Evolutionary conservation across 2,888 invertebrate species (phyloP).

Genomic region (Amaurobius ferox): DNA sequence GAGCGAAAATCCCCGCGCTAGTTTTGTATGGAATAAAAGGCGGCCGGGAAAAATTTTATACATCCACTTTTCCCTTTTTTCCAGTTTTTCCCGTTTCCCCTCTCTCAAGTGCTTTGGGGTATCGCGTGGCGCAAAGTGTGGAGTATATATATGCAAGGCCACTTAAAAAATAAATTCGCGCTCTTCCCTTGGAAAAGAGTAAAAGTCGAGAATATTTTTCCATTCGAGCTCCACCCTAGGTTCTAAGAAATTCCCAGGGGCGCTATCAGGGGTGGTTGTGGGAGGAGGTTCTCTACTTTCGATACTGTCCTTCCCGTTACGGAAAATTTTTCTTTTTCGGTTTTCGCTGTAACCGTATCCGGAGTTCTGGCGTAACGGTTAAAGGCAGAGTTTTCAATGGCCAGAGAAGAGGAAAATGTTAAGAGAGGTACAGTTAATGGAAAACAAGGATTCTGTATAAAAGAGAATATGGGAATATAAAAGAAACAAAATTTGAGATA

Average conservation of each 20-base stretch:
- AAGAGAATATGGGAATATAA: too few species aligned
- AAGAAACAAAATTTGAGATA: too few species aligned
- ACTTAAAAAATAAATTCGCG: slow-evolving; percentile 50
- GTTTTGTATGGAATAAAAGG: neutral
- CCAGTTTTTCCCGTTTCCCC: neutral
- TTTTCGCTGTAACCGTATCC: neutral
- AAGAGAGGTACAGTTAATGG: neutral
- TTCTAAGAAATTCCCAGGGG: slow-evolving; percentile 21
- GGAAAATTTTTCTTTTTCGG: neutral
- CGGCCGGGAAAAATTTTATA: slow-evolving; percentile 31
- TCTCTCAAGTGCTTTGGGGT: slow-evolving; percentile 25
- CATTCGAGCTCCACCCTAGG: neutral
- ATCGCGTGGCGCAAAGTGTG: slow-evolving; percentile 33
- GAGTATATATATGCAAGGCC: slow-evolving; percentile 6
- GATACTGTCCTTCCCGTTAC: neutral
- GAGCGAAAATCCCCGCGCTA: slow-evolving; percentile 1
- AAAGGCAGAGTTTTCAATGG: neutral
- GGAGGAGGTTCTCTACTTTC: neutral
- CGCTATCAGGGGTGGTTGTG: slow-evolving; percentile 21
- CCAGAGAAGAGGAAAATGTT: neutral
- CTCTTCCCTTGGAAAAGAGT: neutral
- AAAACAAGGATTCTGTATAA: too few species aligned
- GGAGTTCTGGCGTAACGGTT: neutral
- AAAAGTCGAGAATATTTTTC: neutral
- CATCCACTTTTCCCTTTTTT: slow-evolving; percentile 13